Conservation (phyloP, 2,113 vertebrate species). For the Atherinomorus stipes region DNA sequence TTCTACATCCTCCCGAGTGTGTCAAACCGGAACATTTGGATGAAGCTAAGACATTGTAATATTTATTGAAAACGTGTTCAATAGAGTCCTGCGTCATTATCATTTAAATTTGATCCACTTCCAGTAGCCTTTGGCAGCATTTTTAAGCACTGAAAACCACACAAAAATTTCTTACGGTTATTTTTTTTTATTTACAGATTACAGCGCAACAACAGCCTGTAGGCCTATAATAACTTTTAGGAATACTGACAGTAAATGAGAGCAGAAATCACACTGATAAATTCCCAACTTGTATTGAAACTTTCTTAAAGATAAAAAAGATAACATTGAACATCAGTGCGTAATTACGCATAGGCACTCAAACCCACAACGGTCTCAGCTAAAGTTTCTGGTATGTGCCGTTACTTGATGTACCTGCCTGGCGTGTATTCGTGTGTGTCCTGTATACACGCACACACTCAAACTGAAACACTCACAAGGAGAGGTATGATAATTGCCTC, state of each 20-base stretch:
- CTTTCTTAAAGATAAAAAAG: background rate
- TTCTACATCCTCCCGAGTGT: slow-evolving; percentile 52
- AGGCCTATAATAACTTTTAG: background rate
- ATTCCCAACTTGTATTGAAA: background rate
- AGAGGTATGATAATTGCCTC: slow-evolving; percentile 61
- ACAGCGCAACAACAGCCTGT: too few species aligned
- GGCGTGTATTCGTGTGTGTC: slow-evolving; percentile 44
- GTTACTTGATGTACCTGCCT: slow-evolving; percentile 77
- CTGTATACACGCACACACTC: slow-evolving; percentile 3
- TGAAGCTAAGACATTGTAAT: background rate
- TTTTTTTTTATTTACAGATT: background rate
- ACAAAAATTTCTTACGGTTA: background rate
- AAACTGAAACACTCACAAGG: slow-evolving; percentile 1
- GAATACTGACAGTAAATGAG: background rate
- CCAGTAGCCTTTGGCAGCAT: background rate
- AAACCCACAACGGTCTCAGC: slow-evolving; percentile 57
- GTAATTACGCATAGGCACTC: slow-evolving; percentile 32
- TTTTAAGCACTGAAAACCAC: slow-evolving; percentile 1
- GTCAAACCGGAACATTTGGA: slow-evolving; percentile 27
- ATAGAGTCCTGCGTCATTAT: background rate
- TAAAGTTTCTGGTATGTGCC: slow-evolving; percentile 70
- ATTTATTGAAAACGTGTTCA: background rate
- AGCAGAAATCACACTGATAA: background rate
- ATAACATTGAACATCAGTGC: background rate
- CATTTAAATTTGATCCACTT: background rate